Percentiles rank a stretch among this genome's conserved stretches.
Evolutionary conservation across 2,113 vertebrate genomes (phyloP).

Genomic region (Upupa epops): DNA sequence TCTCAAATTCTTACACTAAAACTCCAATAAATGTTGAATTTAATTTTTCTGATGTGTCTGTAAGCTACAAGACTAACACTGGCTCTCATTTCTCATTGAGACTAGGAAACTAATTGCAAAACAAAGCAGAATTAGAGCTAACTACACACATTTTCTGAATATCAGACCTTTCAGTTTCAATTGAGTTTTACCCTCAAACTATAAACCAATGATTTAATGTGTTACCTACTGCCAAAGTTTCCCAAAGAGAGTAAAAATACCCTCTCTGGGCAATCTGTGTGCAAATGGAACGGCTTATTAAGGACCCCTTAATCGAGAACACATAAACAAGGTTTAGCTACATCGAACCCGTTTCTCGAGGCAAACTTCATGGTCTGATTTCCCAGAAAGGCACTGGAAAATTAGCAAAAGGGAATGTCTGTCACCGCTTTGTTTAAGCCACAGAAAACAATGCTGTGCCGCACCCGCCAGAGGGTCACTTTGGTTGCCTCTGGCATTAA

Average conservation of each 20-base stretch:
- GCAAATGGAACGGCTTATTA: slow-evolving; percentile 70
- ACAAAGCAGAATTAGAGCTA: background rate
- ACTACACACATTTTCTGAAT: background rate
- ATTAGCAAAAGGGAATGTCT: slow-evolving; percentile 49
- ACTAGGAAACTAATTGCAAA: background rate
- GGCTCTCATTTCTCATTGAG: background rate
- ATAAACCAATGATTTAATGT: slow-evolving; percentile 44
- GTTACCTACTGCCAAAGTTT: slow-evolving; percentile 51
- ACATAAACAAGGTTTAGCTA: slow-evolving; percentile 65
- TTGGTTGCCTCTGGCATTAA: background rate
- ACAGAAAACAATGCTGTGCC: slow-evolving; percentile 54
- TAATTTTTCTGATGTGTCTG: background rate
- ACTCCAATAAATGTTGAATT: background rate
- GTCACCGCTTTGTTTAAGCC: slow-evolving; percentile 55
- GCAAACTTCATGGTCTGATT: slow-evolving; percentile 68
- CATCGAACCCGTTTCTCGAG: slow-evolving; percentile 64
- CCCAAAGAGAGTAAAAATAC: slow-evolving; percentile 58
- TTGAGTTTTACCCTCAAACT: slow-evolving; percentile 8
- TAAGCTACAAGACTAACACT: background rate
- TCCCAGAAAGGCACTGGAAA: slow-evolving; percentile 73
- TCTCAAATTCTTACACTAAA: background rate
- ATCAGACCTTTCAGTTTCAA: slow-evolving; percentile 12
- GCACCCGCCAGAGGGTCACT: slow-evolving; percentile 9
- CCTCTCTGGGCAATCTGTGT: slow-evolving; percentile 55
- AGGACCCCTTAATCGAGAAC: slow-evolving; percentile 69